A percentile compares a stretch with the other conserved stretches of the same genome.
These are phyloP conservation scores for Chaitophorus viminalis DNA, from an alignment of 2,888 invertebrate genomes.

Conservation along the genomic window DNA sequence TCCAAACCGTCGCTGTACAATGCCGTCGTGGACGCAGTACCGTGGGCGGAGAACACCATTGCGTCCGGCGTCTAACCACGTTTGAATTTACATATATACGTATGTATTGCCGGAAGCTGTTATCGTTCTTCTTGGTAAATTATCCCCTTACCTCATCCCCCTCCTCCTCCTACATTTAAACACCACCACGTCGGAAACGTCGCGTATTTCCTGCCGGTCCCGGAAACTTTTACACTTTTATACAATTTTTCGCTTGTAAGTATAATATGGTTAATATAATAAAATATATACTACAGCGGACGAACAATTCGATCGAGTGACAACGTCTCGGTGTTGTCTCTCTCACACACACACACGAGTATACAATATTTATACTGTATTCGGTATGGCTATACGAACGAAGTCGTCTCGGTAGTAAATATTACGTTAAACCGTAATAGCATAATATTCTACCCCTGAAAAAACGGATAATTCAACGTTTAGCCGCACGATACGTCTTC, in stretches of 20 bases:
- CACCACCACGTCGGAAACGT: not conserved
- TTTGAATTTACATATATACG: not conserved
- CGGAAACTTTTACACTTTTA: not conserved
- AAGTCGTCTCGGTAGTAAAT: too few relatives aligned
- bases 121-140: not conserved
- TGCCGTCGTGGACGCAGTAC: conserved; percentile 67
- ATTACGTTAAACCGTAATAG: too few relatives aligned
- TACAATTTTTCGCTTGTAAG: not conserved
- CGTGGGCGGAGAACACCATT: conserved; percentile 69
- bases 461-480: too few relatives aligned
- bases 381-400: too few relatives aligned
- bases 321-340: not conserved
- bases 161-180: not conserved
- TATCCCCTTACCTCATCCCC: not conserved
- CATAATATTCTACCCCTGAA: too few relatives aligned
- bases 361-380: too few relatives aligned
- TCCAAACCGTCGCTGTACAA: conserved; percentile 73
- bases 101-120: not conserved
- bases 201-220: not conserved
- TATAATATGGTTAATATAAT: too few relatives aligned
- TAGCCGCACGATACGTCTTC: not conserved
- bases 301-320: not conserved
- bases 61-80: conserved; percentile 64
- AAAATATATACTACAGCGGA: not conserved
- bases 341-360: too few relatives aligned